phyloP scores from a whole-genome alignment of 2,797 vertebrate species.

The Agapornis canus region DNA sequence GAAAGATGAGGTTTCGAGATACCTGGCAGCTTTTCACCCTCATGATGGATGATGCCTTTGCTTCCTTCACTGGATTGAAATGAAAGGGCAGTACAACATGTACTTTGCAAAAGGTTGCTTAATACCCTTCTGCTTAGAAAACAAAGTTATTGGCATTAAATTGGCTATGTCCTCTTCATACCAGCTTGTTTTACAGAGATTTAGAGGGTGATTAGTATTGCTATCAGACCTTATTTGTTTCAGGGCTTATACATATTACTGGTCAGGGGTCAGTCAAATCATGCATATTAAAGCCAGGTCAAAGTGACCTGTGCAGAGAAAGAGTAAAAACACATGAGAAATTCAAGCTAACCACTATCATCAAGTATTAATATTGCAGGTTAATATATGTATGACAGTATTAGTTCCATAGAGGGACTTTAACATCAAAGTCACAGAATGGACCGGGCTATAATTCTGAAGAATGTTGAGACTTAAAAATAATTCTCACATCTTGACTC shows the following conservation, averaged over 20 bases:
- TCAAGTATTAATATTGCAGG: not conserved
- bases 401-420: not conserved
- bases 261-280: not conserved
- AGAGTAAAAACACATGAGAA: not conserved
- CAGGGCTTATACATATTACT: not conserved
- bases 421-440: not conserved
- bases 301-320: not conserved
- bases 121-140: not conserved
- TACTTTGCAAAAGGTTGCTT: not conserved
- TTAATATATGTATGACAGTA: not conserved
- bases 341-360: not conserved
- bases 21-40: not conserved
- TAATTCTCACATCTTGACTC: not conserved
- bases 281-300: not conserved
- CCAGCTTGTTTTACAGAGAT: not conserved
- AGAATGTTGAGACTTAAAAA: not conserved
- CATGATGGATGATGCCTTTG: not conserved
- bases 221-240: not conserved
- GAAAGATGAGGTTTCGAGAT: not conserved
- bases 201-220: not conserved
- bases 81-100: not conserved
- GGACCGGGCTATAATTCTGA: not conserved
- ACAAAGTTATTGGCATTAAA: not conserved
- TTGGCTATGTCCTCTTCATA: not conserved
- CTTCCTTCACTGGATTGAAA: constrained; percentile 6